These are phyloP conservation scores for Mercenaria mercenaria DNA, from an alignment of 1,140 invertebrate genomes.

Conservation along the genomic window DNA sequence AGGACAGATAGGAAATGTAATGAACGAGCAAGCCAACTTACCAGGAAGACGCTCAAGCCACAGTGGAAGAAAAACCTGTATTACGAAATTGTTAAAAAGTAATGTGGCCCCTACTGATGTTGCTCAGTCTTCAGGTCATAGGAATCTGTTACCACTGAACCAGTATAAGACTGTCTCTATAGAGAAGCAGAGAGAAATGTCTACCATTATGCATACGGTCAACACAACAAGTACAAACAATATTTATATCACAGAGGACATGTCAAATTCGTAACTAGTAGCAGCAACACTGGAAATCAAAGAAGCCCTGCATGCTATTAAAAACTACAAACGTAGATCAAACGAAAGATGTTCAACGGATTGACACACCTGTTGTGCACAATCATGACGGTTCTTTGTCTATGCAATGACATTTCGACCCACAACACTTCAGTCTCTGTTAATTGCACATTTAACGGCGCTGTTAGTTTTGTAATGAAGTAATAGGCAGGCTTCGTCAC, in stretches of 20 bases:
- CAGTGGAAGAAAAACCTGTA: slow-evolving; percentile 4
- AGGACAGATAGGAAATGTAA: neutral
- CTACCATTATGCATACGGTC: neutral
- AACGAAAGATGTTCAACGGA: neutral
- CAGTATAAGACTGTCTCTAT: slow-evolving; percentile 3
- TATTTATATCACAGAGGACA: neutral
- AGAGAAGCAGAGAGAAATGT: slow-evolving; percentile 1
- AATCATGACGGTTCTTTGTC: neutral
- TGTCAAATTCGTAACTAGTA: neutral
- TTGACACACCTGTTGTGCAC: neutral
- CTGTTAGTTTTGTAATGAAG: neutral
- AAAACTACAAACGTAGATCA: neutral
- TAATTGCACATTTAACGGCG: slow-evolving; percentile 8
- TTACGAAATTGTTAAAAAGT: neutral
- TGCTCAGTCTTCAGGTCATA: neutral
- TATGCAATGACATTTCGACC: neutral
- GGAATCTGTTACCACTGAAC: slow-evolving; percentile 12
- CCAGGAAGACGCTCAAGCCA: neutral
- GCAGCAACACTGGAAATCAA: neutral
- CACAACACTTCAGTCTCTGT: neutral
- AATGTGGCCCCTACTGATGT: slow-evolving; percentile 14
- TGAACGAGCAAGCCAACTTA: neutral
- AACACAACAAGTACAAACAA: neutral
- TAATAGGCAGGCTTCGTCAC: no score
- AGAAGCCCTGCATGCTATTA: neutral